Percentiles rank a stretch among this genome's conserved stretches.
Evolutionary conservation across 2,113 vertebrate genomes (phyloP).

Genomic region (Hypanus sabinus): DNA sequence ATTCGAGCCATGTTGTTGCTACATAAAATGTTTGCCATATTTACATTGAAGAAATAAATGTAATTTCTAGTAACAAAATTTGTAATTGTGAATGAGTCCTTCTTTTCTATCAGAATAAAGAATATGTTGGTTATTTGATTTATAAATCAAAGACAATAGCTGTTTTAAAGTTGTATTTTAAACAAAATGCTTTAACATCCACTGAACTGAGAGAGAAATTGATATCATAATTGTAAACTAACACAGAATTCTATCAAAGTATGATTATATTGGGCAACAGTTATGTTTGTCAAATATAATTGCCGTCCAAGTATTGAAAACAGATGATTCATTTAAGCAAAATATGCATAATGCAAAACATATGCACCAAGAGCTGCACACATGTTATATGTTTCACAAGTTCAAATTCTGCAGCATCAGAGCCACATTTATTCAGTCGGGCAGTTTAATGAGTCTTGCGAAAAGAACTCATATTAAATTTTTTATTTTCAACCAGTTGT

Average conservation of each 20-base stretch:
- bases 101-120: neutral
- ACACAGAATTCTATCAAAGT: neutral
- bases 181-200: neutral
- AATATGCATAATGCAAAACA: neutral
- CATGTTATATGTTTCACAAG: neutral
- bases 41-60: neutral
- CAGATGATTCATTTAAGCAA: neutral
- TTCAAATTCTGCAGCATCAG: neutral
- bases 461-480: neutral
- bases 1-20: neutral
- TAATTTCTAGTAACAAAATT: neutral
- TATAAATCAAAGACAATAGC: neutral
- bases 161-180: neutral
- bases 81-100: neutral
- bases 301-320: neutral
- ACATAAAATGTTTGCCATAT: neutral
- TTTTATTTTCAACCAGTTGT: neutral
- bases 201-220: neutral
- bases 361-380: neutral
- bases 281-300: neutral
- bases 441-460: neutral
- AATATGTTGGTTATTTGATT: neutral
- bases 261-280: neutral
- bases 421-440: neutral
- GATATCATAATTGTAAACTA: constrained; percentile 1